Conservation (phyloP, 2,113 vertebrate species). For the Malurus cyaneus region DNA sequence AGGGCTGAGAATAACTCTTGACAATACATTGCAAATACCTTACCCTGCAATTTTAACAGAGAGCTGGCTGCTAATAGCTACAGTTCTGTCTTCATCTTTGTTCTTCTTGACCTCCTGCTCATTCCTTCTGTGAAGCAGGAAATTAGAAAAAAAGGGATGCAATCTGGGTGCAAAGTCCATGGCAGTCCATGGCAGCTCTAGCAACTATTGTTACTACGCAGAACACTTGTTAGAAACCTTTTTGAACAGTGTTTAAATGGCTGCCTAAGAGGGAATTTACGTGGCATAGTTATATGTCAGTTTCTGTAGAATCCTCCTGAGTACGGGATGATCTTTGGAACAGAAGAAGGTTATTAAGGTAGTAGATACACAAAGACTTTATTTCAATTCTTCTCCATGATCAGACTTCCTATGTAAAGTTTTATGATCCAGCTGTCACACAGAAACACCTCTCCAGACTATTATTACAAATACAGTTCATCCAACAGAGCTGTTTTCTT, state of each 20-base stretch:
- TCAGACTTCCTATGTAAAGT: background rate
- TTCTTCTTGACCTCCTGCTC: background rate
- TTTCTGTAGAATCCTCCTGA: background rate
- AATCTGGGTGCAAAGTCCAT: background rate
- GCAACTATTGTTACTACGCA: background rate
- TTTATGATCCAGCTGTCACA: background rate
- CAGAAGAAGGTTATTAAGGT: background rate
- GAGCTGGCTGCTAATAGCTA: background rate
- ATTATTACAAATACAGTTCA: background rate
- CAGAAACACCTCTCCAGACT: background rate
- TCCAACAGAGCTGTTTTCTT: background rate
- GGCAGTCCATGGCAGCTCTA: background rate
- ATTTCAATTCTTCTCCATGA: background rate
- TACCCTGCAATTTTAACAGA: background rate
- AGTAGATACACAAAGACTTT: background rate
- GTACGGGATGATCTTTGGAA: background rate
- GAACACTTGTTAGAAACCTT: background rate
- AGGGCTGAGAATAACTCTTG: background rate
- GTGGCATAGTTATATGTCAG: background rate
- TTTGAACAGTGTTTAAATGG: background rate
- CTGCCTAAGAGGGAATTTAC: background rate
- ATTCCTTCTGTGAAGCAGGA: background rate
- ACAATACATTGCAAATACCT: background rate
- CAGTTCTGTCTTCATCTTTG: background rate
- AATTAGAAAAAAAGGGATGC: background rate